Conservation (phyloP, 2,113 vertebrate genomes). For the Ciconia boyciana region DNA sequence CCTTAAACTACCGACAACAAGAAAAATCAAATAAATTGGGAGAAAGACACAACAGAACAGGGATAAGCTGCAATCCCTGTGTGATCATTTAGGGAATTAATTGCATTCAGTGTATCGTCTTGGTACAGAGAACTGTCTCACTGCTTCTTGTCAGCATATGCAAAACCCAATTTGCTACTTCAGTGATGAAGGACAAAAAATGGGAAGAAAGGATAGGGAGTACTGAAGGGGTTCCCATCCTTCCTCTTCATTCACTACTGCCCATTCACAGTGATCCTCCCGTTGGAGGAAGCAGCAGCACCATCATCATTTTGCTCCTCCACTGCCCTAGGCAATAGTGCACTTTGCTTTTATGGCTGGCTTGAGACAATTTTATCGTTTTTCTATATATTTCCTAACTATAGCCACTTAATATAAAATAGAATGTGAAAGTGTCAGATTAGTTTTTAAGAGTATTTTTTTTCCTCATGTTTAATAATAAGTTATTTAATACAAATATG, state of each 20-base stretch:
- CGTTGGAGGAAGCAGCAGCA: neutral
- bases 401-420: neutral
- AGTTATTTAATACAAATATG: constrained; percentile 53
- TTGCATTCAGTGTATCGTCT: neutral
- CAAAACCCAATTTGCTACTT: neutral
- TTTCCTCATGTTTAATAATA: constrained; percentile 42
- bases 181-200: neutral
- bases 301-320: neutral
- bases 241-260: neutral
- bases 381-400: constrained; percentile 28
- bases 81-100: neutral
- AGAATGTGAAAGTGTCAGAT: constrained; percentile 45
- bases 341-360: constrained; percentile 41
- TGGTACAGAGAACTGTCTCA: neutral
- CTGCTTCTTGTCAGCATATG: neutral
- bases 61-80: neutral
- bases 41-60: neutral
- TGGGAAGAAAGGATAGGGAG: neutral
- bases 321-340: neutral
- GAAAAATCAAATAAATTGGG: neutral
- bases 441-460: constrained; percentile 48
- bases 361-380: constrained; percentile 24
- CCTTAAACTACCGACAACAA: neutral
- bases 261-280: neutral
- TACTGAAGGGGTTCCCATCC: neutral